Percentiles rank a stretch among this genome's conserved stretches.
Evolutionary conservation across 2,113 vertebrate species (phyloP).

Genomic region (Ctenodactylus gundi): DNA sequence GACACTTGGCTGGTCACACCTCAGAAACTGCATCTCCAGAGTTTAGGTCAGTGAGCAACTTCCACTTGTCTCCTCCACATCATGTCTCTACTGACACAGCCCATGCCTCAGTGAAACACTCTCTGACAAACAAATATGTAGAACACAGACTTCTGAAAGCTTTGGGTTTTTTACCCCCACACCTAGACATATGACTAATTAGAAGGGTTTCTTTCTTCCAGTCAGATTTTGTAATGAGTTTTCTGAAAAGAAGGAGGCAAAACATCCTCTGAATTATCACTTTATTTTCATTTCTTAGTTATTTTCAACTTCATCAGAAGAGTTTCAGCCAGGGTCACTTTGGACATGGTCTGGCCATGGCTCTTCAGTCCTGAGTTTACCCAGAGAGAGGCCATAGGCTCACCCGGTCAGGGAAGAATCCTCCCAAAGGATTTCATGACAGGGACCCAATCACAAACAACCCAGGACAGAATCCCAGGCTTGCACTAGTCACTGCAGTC

Average conservation of each 20-base stretch:
- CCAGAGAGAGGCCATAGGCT: background rate
- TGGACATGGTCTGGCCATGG: background rate
- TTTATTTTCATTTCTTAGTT: background rate
- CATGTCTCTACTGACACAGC: background rate
- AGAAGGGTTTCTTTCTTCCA: background rate
- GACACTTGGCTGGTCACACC: background rate
- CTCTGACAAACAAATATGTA: background rate
- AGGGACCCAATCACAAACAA: fast-evolving
- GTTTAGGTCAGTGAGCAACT: background rate
- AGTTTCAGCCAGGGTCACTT: background rate
- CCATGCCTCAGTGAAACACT: background rate
- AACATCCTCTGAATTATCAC: background rate
- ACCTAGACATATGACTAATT: background rate
- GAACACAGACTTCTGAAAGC: background rate
- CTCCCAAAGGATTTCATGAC: background rate
- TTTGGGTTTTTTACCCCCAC: background rate
- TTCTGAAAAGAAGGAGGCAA: background rate
- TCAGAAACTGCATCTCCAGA: background rate
- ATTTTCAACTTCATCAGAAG: background rate
- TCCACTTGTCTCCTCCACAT: background rate
- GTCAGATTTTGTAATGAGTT: background rate
- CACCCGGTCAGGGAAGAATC: background rate
- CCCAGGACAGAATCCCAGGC: background rate
- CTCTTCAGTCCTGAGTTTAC: background rate
- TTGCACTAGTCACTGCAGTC: background rate